Evolutionary conservation across 1,140 invertebrate species (phyloP), one percentile per base, ranked within the genome.

Genomic region (Solenopsis invicta): DNA sequence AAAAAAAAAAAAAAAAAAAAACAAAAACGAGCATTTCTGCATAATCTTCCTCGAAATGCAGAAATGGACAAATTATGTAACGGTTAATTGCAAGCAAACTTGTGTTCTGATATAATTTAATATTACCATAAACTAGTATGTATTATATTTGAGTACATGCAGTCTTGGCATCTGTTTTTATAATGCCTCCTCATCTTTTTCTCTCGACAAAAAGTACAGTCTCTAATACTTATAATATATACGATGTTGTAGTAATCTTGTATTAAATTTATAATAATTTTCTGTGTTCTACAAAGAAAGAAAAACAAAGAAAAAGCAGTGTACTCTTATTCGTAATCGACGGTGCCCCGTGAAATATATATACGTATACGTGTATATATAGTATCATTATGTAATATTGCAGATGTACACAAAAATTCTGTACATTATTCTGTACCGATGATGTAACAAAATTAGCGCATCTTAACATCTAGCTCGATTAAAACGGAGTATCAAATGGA

Each of bases 241-340:
- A 85, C 69, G 45, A 66, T 66, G 80, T 87, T 81, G 80, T 85
- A 74, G 78, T 66, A 74, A 66, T 87, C 21, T 74, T 85, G 41
- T 84, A 67, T 74, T 62, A 48, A 87, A 87, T 85, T 84, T 74
- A 48, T 87, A 75, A 84, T 84, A 13, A 87, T 87, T 64, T 85
- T 74, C 48, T 24, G 52, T 87, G 56, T 75, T 69, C 29, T 87
- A 64, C 66, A 29, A 84, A 61, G 18, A 67, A 67, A 29, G 50
- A 24, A 82, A 37, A 69, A 52, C 8, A 56, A 56, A 24, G 21
- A 52, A 61, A 87, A 81, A 41, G 56, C 24, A 82, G 41, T 41
- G 86, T 87, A 87, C 80, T 87, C 75, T 75, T 85, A 87, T 87
- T 87, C 86, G 86, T 87, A 87, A 87, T 85, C 69, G 80, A 74